phyloP scores from a whole-genome alignment of 2,888 invertebrate species.

The Drosophila mercatorum region DNA sequence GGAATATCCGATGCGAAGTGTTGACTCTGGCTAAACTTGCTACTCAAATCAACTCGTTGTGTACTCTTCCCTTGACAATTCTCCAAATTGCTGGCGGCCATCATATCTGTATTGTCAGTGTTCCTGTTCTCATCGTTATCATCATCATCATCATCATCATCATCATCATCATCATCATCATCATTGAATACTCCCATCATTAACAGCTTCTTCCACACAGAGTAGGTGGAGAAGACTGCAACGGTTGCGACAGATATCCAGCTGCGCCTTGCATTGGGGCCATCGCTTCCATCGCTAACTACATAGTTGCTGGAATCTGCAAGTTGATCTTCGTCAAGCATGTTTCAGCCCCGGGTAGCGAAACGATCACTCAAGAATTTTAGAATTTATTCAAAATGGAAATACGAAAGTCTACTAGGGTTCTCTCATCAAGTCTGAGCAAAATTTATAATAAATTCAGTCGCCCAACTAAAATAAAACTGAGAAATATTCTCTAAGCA shows the following conservation, averaged over 20 bases:
- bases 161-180: neutral
- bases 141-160: neutral
- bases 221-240: neutral
- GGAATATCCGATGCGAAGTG: neutral
- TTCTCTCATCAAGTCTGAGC: no score
- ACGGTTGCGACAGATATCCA: constrained; percentile 1
- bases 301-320: neutral
- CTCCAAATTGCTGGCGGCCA: no score
- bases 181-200: neutral
- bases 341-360: neutral
- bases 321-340: constrained; percentile 4
- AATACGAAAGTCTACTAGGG: no score
- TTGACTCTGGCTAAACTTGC: neutral
- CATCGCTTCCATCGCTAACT: neutral
- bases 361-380: no score
- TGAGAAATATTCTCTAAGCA: no score
- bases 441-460: no score
- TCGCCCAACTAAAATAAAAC: no score
- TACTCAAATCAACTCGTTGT: neutral
- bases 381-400: no score
- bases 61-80: neutral
- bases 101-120: neutral
- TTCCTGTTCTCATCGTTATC: neutral
- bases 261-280: neutral
- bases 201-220: neutral